Conservation (phyloP, 2,888 invertebrate genomes). For the Athrips mouffetella region DNA sequence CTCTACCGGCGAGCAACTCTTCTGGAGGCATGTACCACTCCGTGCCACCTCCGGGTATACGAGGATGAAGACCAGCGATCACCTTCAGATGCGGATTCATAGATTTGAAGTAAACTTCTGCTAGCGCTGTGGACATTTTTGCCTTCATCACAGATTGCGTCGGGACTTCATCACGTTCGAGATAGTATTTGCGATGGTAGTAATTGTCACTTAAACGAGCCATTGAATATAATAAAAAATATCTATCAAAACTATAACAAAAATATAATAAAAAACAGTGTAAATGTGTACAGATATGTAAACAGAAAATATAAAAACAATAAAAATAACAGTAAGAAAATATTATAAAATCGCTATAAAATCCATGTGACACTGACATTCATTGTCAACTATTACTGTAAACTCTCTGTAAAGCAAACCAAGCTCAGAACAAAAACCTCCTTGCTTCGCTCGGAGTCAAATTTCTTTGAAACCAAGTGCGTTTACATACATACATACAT, state of each 20-base stretch:
- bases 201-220: too few species aligned
- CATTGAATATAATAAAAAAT: too few species aligned
- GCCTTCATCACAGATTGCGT: constrained; percentile 55
- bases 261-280: background rate
- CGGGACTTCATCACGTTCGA: constrained; percentile 56
- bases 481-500: too few species aligned
- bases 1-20: constrained; percentile 47
- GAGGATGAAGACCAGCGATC: constrained; percentile 60
- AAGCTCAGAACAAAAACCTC: too few species aligned
- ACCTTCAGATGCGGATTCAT: constrained; percentile 54
- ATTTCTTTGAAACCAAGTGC: too few species aligned
- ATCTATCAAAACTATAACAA: background rate
- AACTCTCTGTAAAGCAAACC: too few species aligned
- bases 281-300: background rate
- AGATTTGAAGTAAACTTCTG: constrained; percentile 59
- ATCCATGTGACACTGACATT: too few species aligned
- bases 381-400: too few species aligned
- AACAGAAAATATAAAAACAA: too few species aligned
- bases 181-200: constrained; percentile 53
- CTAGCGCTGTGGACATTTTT: constrained; percentile 53
- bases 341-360: too few species aligned
- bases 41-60: constrained; percentile 56
- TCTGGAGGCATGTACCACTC: constrained; percentile 61
- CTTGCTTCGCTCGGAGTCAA: too few species aligned
- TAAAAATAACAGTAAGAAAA: too few species aligned